Evolutionary conservation across 2,888 invertebrate species (phyloP).

Genomic region (Seira musarum): DNA sequence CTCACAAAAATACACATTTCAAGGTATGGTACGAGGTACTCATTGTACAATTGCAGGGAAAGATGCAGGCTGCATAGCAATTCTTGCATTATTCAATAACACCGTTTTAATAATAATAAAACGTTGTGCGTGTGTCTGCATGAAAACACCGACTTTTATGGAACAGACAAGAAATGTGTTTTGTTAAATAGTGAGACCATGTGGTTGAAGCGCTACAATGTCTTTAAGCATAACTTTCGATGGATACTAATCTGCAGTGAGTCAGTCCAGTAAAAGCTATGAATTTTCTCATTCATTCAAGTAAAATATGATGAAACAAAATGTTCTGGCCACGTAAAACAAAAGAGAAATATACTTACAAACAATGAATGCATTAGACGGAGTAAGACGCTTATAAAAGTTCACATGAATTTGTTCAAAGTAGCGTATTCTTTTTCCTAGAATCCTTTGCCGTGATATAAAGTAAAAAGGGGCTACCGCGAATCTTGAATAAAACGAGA

Average conservation of each 20-base stretch:
- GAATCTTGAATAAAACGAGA: constrained; percentile 44
- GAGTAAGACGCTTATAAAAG: not conserved
- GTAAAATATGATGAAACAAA: too few species aligned
- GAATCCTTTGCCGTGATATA: constrained; percentile 16
- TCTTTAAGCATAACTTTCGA: too few species aligned
- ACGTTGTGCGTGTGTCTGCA: not conserved
- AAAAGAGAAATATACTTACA: not conserved
- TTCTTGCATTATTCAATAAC: not conserved
- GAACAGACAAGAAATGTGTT: too few species aligned
- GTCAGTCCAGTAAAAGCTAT: too few species aligned
- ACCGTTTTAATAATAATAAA: constrained; percentile 9
- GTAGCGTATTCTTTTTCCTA: constrained; percentile 21
- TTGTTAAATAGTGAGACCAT: not conserved
- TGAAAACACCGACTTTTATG: not conserved
- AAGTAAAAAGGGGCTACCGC: not conserved
- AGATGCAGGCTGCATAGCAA: not conserved
- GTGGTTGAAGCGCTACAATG: not conserved
- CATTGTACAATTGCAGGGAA: not conserved
- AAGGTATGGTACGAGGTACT: not conserved
- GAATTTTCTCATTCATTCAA: too few species aligned
- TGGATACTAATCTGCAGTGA: too few species aligned
- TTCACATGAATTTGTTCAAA: constrained; percentile 43
- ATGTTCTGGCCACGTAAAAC: constrained; percentile 4
- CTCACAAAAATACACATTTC: not conserved
- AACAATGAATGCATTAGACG: too few species aligned